A percentile compares a stretch with the other conserved stretches of the same genome.
These are phyloP conservation scores for Eupelmus urozonus DNA, from an alignment of 2,888 invertebrate species.

Conservation along the genomic window DNA sequence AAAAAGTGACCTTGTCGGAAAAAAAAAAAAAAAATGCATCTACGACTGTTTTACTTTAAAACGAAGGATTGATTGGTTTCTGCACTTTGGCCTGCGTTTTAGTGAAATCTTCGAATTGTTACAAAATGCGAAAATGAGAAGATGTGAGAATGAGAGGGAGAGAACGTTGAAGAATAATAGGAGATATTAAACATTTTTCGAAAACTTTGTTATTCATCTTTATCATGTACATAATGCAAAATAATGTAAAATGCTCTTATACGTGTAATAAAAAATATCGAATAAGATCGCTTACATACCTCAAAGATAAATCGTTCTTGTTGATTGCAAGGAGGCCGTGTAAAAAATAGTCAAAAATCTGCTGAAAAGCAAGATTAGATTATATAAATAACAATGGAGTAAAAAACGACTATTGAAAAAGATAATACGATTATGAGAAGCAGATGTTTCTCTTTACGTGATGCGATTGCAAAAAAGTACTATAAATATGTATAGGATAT, in stretches of 20 bases:
- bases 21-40: conserved; percentile 33
- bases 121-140: conserved; percentile 5
- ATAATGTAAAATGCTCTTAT: conserved; percentile 64
- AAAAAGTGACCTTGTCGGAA: conserved; percentile 55
- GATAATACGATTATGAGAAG: conserved; percentile 18
- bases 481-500: conserved; percentile 54
- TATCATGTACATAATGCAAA: conserved; percentile 67
- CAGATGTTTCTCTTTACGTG: conserved; percentile 34
- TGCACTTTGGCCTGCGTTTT: conserved; percentile 36
- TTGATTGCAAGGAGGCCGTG: conserved; percentile 24
- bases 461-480: conserved; percentile 45
- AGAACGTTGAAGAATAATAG: neutral
- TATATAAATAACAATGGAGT: conserved; percentile 28
- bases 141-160: conserved; percentile 16
- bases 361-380: conserved; percentile 3
- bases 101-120: conserved; percentile 38
- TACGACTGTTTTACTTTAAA: conserved; percentile 41
- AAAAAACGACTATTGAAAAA: conserved; percentile 24
- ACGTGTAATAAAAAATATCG: conserved; percentile 63
- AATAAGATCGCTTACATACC: conserved; percentile 61
- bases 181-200: conserved; percentile 26
- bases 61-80: conserved; percentile 33
- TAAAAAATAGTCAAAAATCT: conserved; percentile 34
- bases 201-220: conserved; percentile 57
- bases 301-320: conserved; percentile 57